A percentile compares a stretch with the other conserved stretches of the same genome.
These are phyloP conservation scores for Zaprionus camerounensis DNA, from an alignment of 1,140 invertebrate genomes.

Conservation along the genomic window DNA sequence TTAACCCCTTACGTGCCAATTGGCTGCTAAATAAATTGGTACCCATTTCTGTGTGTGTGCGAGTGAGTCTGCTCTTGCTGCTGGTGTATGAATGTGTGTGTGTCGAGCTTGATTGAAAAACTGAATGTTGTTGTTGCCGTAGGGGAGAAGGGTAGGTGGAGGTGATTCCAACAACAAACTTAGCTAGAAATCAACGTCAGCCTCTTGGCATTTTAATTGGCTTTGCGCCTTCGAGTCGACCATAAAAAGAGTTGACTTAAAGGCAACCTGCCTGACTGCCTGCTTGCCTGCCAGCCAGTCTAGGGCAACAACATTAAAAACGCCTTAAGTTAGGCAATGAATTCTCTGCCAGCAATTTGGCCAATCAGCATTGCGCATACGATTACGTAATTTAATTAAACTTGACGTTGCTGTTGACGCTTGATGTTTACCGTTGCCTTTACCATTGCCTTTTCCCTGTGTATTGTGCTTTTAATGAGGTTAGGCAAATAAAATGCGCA, in stretches of 20 bases:
- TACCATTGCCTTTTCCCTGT: neutral
- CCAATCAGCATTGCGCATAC: conserved; percentile 31
- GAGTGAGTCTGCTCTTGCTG: conserved; percentile 8
- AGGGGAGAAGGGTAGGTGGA: neutral
- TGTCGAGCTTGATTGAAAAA: conserved; percentile 41
- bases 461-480: conserved; percentile 40
- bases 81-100: neutral
- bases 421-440: conserved; percentile 4
- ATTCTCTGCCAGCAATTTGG: conserved; percentile 31
- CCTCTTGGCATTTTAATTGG: conserved; percentile 45
- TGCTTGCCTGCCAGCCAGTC: neutral
- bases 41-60: conserved; percentile 12
- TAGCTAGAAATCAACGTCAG: conserved; percentile 39
- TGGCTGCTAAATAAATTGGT: conserved; percentile 69
- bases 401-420: conserved; percentile 17
- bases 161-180: conserved; percentile 39
- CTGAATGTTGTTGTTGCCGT: conserved; percentile 5
- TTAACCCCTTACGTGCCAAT: conserved; percentile 80
- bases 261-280: conserved; percentile 8
- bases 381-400: conserved; percentile 49
- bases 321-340: conserved; percentile 29
- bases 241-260: conserved; percentile 34
- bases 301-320: conserved; percentile 18
- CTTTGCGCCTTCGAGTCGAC: conserved; percentile 29
- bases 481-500: conserved; percentile 39